phyloP scores from a whole-genome alignment of 1,140 invertebrate species.

The Caenorhabditis remanei region DNA sequence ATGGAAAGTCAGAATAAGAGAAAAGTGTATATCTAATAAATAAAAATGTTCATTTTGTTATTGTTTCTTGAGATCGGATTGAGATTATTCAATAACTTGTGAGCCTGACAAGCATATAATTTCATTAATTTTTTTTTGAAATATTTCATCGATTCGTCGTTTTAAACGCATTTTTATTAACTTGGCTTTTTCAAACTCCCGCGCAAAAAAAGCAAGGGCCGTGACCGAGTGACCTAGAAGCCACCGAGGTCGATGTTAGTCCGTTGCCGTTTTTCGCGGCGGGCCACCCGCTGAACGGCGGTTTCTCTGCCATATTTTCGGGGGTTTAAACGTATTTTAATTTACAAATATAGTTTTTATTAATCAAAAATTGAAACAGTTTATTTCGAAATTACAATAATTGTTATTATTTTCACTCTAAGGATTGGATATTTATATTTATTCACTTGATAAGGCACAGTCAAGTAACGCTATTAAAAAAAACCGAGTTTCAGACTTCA shows the following conservation, averaged over 20 bases:
- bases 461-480: no score
- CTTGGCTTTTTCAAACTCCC: neutral
- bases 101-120: no score
- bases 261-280: neutral
- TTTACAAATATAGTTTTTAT: no score
- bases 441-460: no score
- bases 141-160: no score
- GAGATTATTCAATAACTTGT: no score
- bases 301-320: constrained; percentile 7
- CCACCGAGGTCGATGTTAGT: neutral
- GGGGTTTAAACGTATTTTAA: neutral
- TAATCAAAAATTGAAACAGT: no score
- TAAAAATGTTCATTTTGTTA: neutral
- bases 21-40: neutral
- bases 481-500: neutral
- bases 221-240: neutral
- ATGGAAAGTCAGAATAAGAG: neutral
- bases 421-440: no score
- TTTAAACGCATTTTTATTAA: neutral
- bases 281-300: neutral
- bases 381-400: no score
- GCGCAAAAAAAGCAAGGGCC: neutral
- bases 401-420: no score
- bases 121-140: no score
- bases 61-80: neutral